Evolutionary conservation across 2,888 invertebrate species (phyloP).

Genomic region (Synergus japonicus): DNA sequence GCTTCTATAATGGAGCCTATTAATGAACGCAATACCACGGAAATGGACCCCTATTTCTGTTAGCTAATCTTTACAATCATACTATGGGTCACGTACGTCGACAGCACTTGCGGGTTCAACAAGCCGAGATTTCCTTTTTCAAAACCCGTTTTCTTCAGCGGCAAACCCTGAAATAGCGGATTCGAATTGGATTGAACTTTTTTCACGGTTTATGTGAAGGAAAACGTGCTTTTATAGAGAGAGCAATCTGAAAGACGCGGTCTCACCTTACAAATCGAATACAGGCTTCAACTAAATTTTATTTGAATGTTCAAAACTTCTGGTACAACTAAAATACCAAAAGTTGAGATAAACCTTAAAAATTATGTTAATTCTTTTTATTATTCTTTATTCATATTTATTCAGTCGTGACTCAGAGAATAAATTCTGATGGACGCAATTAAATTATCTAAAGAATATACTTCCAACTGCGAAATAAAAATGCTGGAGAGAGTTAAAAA

Average conservation of each 20-base stretch:
- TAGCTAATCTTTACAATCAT: constrained; percentile 36
- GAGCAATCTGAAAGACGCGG: neutral
- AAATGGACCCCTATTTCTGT: constrained; percentile 24
- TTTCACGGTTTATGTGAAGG: neutral
- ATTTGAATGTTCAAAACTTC: neutral
- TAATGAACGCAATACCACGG: constrained; percentile 39
- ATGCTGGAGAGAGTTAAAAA: neutral
- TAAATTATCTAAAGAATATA: too few relatives aligned
- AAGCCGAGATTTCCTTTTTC: constrained; percentile 22
- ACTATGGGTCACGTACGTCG: constrained; percentile 32
- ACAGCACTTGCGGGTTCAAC: constrained; percentile 19
- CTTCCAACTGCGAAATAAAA: too few relatives aligned
- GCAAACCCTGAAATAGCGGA: constrained; percentile 20
- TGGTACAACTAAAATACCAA: too few relatives aligned
- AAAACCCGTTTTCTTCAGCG: constrained; percentile 28
- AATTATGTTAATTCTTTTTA: too few relatives aligned
- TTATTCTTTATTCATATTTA: too few relatives aligned
- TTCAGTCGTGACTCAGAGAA: too few relatives aligned
- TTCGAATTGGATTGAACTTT: constrained; percentile 26
- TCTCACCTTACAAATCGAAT: neutral
- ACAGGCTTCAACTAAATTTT: neutral
- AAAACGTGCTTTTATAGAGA: neutral
- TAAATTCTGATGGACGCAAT: too few relatives aligned
- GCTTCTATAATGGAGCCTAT: constrained; percentile 37
- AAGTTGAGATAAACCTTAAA: too few relatives aligned